Base-by-base conservation (phyloP, 2,113 vertebrate genomes). In the Vidua chalybeata region DNA sequence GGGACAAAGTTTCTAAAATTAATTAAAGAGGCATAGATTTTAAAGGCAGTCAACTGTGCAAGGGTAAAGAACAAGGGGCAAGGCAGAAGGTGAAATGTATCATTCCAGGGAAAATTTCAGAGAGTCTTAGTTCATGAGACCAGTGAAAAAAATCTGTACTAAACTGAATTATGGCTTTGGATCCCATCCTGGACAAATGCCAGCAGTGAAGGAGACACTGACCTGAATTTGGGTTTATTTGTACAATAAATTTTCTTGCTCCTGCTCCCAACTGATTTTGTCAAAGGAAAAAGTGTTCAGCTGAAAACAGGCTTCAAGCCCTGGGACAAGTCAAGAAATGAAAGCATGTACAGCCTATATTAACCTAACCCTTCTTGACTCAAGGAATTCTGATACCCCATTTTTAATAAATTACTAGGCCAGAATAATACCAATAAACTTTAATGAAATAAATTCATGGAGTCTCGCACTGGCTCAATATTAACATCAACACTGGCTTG, bases 161-260 rank as follows among this genome's bases (percentile, higher is more conserved):
- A 90, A 93, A 66, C 54, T 91, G 78, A 95, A 86, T 81, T 56
- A 92, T 31, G 54, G 37, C 43, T 87, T 84, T 91, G 78, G 55
- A 90, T 80, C 43, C 28, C 24, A 33, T 33, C 69, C 87, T 94
- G 92, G 91, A 75, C 22, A 88, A 33, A 28, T 14, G 82, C 79
- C 94, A 96, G n/a, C 68, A 78, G 21, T 46, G 71, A 96, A 95
- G 91, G 94, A 84, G 68, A 94, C 6, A 4, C 39, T 95, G 85
- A 96, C 85, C 66, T 90, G 76, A 83, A 94, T 86, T 81, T 72
- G 54, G 37, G 58, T 72, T 86, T 93, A 84, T 88, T 90, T 93
- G 83, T 75, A 26, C 61, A 43, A 72, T 88, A 91, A 90, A 84
- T 95, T 90, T 78, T 68, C 62, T 51, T 43, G 72, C 37, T 33